These are phyloP conservation scores for Pampusana beccarii DNA, from an alignment of 2,113 vertebrate genomes.

Conservation along the genomic window DNA sequence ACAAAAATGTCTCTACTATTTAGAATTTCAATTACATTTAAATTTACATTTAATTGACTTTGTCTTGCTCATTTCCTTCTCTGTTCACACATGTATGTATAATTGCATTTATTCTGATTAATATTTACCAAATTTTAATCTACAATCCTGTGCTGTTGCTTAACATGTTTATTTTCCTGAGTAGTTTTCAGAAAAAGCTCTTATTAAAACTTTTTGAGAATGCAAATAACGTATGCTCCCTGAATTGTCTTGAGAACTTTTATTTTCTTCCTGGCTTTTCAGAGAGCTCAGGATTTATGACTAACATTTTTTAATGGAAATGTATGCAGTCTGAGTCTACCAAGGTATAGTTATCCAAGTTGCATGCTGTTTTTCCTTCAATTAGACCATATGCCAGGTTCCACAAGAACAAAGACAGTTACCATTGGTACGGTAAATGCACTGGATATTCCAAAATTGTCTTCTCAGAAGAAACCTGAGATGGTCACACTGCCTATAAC, in stretches of 20 bases:
- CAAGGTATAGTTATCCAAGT: neutral
- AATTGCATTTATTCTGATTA: constrained; percentile 62
- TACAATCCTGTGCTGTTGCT: neutral
- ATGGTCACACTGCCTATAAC: neutral
- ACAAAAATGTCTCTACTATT: constrained; percentile 42
- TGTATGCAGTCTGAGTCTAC: neutral
- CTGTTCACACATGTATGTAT: constrained; percentile 43
- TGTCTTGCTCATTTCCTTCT: constrained; percentile 54
- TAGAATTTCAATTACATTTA: constrained; percentile 62
- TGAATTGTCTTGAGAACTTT: neutral
- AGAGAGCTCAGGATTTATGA: neutral
- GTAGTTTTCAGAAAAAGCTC: neutral
- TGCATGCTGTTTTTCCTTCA: neutral
- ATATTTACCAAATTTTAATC: constrained; percentile 64
- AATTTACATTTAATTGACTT: constrained; percentile 65
- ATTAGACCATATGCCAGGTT: neutral
- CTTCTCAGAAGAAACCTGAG: neutral
- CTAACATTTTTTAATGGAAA: neutral
- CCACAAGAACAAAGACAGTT: neutral
- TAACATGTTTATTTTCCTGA: neutral
- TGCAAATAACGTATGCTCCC: neutral
- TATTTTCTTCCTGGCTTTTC: neutral
- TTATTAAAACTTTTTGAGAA: neutral
- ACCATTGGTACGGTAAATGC: neutral
- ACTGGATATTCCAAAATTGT: neutral